Evolutionary conservation across 1,140 invertebrate genomes (phyloP), one percentile per base, ranked within the genome.

Genomic region (Bursaphelenchus mucronatus): DNA sequence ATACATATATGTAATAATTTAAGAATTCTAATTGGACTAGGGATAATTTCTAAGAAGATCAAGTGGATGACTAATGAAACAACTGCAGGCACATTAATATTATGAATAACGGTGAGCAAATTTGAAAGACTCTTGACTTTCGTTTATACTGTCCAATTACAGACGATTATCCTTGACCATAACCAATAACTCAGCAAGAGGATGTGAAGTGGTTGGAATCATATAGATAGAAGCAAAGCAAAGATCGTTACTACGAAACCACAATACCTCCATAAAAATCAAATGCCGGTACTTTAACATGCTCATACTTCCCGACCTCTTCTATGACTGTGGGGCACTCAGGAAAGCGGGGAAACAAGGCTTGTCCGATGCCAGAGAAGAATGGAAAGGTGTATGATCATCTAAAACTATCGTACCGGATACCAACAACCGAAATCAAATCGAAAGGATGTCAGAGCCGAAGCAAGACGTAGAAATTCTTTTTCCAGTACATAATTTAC

Each of bases 231-330:
- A n/a, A n/a, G n/a, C n/a, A n/a, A n/a, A n/a, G n/a, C 45, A 47
- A 10, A 47, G 9, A 10, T 47, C 9, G 9, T 47, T 47, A n/a
- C 45, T 47, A n/a, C 45, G 9, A 47, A 47, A 47, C 45, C 9
- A 47, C 45, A 47, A 47, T 47, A 47, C 9, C 45, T 47, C n/a
- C n/a, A 47, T 10, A 47, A 47, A n/a, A 47, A 47, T 10, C 45
- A 47, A 47, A 47, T n/a, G n/a, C 45, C n/a, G 45, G 45, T 47
- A 47, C 9, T 47, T n/a, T 47, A 47, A 10, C 45, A 47, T 47
- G 9, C n/a, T 47, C 45, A 47, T 10, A n/a, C n/a, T n/a, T n/a
- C n/a, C n/a, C n/a, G n/a, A n/a, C n/a, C n/a, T n/a, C n/a, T n/a
- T n/a, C n/a, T n/a, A n/a, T n/a, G n/a, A n/a, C n/a, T n/a, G n/a